Percentiles rank a stretch among this genome's conserved stretches.
phyloP scores from a whole-genome alignment of 2,797 vertebrate species.

The Falco rusticolus region DNA sequence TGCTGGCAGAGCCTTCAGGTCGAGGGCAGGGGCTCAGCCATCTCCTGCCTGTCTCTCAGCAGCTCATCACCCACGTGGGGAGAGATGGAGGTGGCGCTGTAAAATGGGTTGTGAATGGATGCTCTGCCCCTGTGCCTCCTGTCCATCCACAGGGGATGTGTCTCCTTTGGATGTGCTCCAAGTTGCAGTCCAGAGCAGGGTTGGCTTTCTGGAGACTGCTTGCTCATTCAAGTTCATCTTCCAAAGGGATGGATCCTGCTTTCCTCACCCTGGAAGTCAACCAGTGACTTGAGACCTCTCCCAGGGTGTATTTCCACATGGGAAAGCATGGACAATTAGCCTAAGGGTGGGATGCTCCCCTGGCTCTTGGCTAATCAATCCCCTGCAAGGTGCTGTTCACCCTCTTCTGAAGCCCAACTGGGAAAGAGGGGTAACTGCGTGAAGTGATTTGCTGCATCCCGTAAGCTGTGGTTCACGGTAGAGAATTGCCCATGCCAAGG shows the following conservation, averaged over 20 bases:
- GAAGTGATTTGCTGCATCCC: neutral
- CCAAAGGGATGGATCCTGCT: neutral
- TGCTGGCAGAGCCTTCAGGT: neutral
- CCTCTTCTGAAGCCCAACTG: neutral
- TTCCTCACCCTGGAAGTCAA: neutral
- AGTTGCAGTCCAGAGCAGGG: neutral
- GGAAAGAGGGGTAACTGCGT: neutral
- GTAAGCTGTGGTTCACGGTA: rapidly evolving
- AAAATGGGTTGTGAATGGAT: neutral
- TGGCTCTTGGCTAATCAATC: neutral
- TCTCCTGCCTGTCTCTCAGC: neutral
- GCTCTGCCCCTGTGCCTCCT: neutral
- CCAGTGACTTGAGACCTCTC: too few species aligned
- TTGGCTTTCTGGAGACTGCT: neutral
- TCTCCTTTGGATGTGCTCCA: neutral
- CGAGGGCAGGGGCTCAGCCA: neutral
- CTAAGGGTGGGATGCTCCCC: neutral
- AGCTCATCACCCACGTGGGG: neutral
- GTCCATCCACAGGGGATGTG: rapidly evolving
- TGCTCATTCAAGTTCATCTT: neutral
- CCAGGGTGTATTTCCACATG: rapidly evolving
- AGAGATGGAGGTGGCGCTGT: neutral
- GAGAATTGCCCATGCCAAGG: neutral
- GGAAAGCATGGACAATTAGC: neutral
- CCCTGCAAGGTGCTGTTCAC: rapidly evolving